phyloP scores from a whole-genome alignment of 1,140 invertebrate species.

The Trichonephila clavipes region DNA sequence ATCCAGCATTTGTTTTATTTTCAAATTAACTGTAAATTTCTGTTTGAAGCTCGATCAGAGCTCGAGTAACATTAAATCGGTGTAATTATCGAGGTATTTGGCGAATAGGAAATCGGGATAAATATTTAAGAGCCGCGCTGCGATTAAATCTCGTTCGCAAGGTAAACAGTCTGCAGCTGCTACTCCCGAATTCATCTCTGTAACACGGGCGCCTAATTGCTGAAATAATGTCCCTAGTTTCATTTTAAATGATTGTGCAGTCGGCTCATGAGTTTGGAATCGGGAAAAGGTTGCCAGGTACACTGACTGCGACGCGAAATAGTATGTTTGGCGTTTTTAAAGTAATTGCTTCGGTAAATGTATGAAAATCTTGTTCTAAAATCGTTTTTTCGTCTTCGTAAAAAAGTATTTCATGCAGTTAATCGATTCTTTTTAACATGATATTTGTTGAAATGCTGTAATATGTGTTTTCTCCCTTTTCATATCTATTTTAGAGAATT shows the following conservation, averaged over 20 bases:
- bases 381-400: too few relatives aligned
- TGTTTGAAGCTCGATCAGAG: not conserved
- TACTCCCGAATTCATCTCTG: not conserved
- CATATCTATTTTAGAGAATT: too few relatives aligned
- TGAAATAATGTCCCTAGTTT: conserved; percentile 24
- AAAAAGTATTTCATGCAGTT: too few relatives aligned
- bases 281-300: not conserved
- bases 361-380: too few relatives aligned
- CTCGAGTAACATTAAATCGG: not conserved
- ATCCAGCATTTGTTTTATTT: not conserved
- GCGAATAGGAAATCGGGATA: not conserved
- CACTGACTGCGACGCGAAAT: not conserved
- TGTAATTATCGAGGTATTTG: conserved; percentile 1
- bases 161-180: conserved; percentile 12
- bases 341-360: not conserved
- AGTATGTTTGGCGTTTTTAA: not conserved
- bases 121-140: conserved; percentile 17
- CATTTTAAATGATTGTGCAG: conserved; percentile 1
- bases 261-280: not conserved
- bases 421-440: too few relatives aligned
- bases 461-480: too few relatives aligned
- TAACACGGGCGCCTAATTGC: not conserved
- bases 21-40: not conserved
- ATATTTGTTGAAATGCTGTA: too few relatives aligned
- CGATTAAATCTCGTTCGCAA: conserved; percentile 13